Evolutionary conservation across 1,140 invertebrate species (phyloP), one percentile per base, ranked within the genome.

Genomic region (Sweltsa coloradensis): DNA sequence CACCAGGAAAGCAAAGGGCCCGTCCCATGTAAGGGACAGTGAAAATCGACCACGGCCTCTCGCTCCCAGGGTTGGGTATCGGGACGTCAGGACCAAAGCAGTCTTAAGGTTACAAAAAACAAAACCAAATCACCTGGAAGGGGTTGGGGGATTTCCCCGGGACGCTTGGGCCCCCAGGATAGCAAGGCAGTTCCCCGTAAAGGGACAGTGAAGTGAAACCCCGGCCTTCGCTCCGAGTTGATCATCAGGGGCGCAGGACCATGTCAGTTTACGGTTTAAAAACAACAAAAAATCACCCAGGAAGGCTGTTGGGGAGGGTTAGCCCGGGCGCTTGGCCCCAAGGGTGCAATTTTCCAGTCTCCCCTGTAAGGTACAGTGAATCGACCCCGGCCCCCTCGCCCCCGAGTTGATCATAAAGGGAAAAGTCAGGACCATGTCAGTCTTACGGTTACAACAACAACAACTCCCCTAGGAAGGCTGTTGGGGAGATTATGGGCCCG

Each of bases 141-240:
- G 79, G 14, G 75, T 80, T 0, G 72, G 13, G 75, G 41, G 74
- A 36, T 76, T 31, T 76, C 77, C 5, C 80, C 80, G 21, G 77
- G 77, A 48, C 75, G 57, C 46, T 79, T 77, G 36, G 76, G 0
- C 81, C 79, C n/a, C n/a, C 3, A 82, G 63, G 31, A 78, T 5
- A 75, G 70, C 25, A 83, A 81, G 14, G 79, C 80, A 18, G 79
- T 80, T 54, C 82, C 77, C 52, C 81, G 60, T 58, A 76, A 82
- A 0, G 79, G 79, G 16, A 80, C 65, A 7, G 49, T 49, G 34
- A 60, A 60, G 34, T 57, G 54, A 19, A 77, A 71, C 18, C 66
- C 70, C 29, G 61, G 60, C 43, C 69, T 69, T 16, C 78, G 52
- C 55, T 80, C 73, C 9, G 73, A 74, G 49, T 76, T 79, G 40